Evolutionary conservation across 2,797 vertebrate species (phyloP).

Genomic region (Chiloscyllium punctatum): DNA sequence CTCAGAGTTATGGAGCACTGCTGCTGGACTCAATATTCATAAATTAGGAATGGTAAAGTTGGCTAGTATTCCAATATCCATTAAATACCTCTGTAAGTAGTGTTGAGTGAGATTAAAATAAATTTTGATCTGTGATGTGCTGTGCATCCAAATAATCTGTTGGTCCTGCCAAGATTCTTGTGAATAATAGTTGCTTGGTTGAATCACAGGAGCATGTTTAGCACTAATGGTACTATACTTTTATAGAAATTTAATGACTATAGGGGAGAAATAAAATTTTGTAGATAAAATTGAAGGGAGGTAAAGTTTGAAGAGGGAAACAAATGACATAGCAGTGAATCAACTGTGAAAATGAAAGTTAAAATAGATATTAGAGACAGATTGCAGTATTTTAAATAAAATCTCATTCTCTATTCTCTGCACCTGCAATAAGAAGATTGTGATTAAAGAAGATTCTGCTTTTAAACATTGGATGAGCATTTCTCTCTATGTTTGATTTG

Average conservation of each 20-base stretch:
- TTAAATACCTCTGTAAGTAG: neutral
- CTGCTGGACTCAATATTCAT: neutral
- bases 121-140: neutral
- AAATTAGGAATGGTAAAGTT: neutral
- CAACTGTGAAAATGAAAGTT: neutral
- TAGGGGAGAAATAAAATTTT: neutral
- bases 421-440: too few species aligned
- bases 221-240: neutral
- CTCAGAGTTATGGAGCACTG: neutral
- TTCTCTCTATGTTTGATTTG: too few species aligned
- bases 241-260: neutral
- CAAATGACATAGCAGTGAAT: neutral
- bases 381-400: too few species aligned
- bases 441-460: too few species aligned
- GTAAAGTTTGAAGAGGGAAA: neutral
- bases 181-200: neutral
- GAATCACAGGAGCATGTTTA: neutral
- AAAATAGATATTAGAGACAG: neutral
- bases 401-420: too few species aligned
- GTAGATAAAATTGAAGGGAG: neutral
- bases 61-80: neutral
- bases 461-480: too few species aligned
- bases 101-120: neutral
- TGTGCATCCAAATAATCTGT: slow-evolving; percentile 14
- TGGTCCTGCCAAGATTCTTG: neutral